Conservation (phyloP, 2,888 invertebrate genomes). For the Cyaniris semiargus region DNA sequence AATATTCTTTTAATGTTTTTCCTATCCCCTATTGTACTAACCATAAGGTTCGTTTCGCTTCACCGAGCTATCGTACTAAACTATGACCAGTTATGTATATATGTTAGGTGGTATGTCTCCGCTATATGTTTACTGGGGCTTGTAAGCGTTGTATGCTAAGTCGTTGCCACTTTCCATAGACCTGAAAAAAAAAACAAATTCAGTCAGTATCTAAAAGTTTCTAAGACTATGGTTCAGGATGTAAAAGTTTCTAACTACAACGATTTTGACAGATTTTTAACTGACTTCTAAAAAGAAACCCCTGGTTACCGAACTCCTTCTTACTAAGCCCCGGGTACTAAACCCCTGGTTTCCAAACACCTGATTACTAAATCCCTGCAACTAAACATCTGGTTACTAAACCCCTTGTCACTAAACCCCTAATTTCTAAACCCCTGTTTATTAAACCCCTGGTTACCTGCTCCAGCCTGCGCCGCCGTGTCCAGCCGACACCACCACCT, state of each 20-base stretch:
- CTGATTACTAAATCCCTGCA: no score
- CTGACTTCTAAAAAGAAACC: no score
- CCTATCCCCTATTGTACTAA: constrained; percentile 34
- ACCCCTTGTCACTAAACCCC: no score
- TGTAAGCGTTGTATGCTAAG: constrained; percentile 82
- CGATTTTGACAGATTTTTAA: no score
- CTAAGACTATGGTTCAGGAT: no score
- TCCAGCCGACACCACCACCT: constrained; percentile 85
- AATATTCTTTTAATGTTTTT: constrained; percentile 26
- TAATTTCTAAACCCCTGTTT: background rate
- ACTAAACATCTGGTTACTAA: no score
- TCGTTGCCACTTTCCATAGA: constrained; percentile 76
- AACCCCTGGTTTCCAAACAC: no score
- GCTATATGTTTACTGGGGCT: constrained; percentile 55
- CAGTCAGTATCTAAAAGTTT: no score
- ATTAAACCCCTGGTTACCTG: constrained; percentile 51
- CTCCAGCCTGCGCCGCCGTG: constrained; percentile 88
- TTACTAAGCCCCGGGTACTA: no score
- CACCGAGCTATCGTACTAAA: constrained; percentile 28
- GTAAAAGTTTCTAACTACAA: no score
- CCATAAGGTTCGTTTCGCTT: constrained; percentile 28
- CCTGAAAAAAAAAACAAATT: constrained; percentile 53
- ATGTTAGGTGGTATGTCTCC: constrained; percentile 34
- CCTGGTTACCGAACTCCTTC: no score
- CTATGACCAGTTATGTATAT: constrained; percentile 33